Conservation (phyloP, 1,140 invertebrate genomes). For the Orchestia grillus region DNA sequence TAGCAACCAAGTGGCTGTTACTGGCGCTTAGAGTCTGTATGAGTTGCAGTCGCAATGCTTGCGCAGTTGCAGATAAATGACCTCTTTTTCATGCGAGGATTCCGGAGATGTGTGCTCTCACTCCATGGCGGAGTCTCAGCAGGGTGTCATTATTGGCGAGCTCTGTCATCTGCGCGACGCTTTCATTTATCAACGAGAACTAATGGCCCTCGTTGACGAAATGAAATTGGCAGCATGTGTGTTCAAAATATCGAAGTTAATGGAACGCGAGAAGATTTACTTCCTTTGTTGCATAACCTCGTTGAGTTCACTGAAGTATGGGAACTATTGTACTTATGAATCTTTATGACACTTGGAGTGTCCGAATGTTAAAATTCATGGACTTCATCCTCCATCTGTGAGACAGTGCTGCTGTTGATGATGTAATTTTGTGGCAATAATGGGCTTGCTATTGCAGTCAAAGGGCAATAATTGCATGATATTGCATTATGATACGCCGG, state of each 20-base stretch:
- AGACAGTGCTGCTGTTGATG: not conserved
- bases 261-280: not conserved
- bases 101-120: not conserved
- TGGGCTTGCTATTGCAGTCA: not conserved
- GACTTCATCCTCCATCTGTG: not conserved
- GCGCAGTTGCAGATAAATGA: not conserved
- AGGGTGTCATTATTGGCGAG: not conserved
- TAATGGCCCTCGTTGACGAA: not conserved
- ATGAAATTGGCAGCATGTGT: not conserved
- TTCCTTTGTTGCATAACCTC: not conserved
- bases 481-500: not conserved
- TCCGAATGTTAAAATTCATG: not conserved
- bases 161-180: not conserved
- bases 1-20: not conserved
- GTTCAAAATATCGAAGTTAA: not conserved
- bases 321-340: not conserved
- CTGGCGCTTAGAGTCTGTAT: not conserved
- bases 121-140: not conserved
- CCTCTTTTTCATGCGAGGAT: not conserved
- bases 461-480: not conserved
- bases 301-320: not conserved
- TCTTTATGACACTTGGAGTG: not conserved
- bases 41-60: not conserved
- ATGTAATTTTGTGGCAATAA: conserved; percentile 1
- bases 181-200: not conserved